These are phyloP conservation scores for Ptychobarbus kaznakovi DNA, from an alignment of 2,797 vertebrate species.

Conservation along the genomic window DNA sequence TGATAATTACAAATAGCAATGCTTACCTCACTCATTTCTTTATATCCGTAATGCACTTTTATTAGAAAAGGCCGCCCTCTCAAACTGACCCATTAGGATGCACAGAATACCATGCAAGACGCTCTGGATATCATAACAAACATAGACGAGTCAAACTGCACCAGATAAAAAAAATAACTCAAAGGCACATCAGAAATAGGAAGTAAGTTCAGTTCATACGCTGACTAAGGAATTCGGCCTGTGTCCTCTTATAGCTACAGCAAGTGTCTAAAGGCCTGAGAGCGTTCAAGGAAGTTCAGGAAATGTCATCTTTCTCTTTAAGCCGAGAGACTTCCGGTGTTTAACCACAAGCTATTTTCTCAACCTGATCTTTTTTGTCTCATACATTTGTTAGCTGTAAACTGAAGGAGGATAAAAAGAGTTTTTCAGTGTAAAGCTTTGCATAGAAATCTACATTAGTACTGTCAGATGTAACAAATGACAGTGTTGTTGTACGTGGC, in stretches of 20 bases:
- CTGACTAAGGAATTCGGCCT: constrained; percentile 60
- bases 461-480: not conserved
- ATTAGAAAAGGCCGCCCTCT: not conserved
- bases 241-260: constrained; percentile 54
- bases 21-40: constrained; percentile 49
- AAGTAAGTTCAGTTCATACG: constrained; percentile 54
- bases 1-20: not conserved
- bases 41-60: constrained; percentile 14
- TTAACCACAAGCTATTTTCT: constrained; percentile 66
- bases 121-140: constrained; percentile 25
- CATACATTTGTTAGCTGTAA: constrained; percentile 16
- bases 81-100: not conserved
- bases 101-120: not conserved
- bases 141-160: not conserved
- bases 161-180: constrained; percentile 37
- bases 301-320: constrained; percentile 66
- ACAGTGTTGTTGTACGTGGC: not conserved
- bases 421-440: not conserved
- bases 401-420: not conserved
- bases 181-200: constrained; percentile 45
- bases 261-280: constrained; percentile 52
- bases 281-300: constrained; percentile 63
- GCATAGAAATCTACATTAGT: not conserved
- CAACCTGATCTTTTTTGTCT: constrained; percentile 53
- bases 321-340: constrained; percentile 62